These are phyloP conservation scores for Calephelis perditalis DNA, from an alignment of 2,888 invertebrate genomes.

Conservation along the genomic window DNA sequence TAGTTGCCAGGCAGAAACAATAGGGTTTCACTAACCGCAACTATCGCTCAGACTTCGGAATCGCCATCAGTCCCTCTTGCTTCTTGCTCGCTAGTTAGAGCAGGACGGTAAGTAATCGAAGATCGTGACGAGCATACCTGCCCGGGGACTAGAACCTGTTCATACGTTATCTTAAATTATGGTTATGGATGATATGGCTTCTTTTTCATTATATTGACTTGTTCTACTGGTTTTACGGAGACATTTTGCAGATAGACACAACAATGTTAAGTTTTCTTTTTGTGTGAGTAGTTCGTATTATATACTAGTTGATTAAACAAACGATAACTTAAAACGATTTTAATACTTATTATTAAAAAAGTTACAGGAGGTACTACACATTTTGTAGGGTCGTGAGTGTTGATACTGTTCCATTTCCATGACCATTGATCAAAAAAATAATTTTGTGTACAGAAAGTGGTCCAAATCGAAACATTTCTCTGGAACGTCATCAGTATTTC, in stretches of 20 bases:
- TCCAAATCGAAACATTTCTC: no score
- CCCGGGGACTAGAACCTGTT: constrained; percentile 26
- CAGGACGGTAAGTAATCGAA: constrained; percentile 23
- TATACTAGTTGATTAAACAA: no score
- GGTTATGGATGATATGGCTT: constrained; percentile 19
- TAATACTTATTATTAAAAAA: no score
- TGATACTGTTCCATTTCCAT: no score
- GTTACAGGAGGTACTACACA: no score
- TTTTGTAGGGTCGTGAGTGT: no score
- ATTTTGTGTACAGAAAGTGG: no score
- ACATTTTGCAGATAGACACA: constrained; percentile 2
- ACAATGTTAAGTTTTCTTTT: no score
- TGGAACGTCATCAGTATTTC: no score
- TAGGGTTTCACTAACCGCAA: constrained; percentile 66
- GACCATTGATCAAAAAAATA: no score
- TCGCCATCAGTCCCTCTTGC: constrained; percentile 22
- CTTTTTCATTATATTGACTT: constrained; percentile 14
- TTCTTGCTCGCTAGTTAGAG: constrained; percentile 18
- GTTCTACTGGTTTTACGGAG: constrained; percentile 7
- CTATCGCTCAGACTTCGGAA: constrained; percentile 27
- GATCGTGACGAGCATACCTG: constrained; percentile 29
- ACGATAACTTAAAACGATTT: no score
- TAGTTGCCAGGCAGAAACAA: constrained; percentile 26
- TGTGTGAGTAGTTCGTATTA: no score
- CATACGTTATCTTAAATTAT: constrained; percentile 22